Percentiles rank a stretch among this genome's conserved stretches.
Evolutionary conservation across 2,113 vertebrate species (phyloP).

Genomic region (Thamnaconus septentrionalis): DNA sequence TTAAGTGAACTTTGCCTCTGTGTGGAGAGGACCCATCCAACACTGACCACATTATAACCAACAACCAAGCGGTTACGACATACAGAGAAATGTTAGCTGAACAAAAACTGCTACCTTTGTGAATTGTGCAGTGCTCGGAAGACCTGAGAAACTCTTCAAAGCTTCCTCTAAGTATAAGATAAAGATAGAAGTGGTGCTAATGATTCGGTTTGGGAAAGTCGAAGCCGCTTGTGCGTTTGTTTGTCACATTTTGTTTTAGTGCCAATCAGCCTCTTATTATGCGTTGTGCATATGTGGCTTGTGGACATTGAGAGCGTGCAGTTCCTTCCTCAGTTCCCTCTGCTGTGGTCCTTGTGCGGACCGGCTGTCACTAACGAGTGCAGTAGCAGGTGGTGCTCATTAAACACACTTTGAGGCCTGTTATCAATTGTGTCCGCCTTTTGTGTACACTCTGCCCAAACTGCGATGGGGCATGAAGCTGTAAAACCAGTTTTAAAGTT

Average conservation of each 20-base stretch:
- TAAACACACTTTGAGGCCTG: neutral
- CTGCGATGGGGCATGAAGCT: neutral
- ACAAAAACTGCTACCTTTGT: too few relatives aligned
- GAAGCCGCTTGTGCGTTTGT: too few relatives aligned
- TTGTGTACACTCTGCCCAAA: neutral
- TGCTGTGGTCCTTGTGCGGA: slow-evolving; percentile 2
- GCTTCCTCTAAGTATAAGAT: too few relatives aligned
- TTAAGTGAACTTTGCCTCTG: slow-evolving; percentile 21
- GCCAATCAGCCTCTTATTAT: too few relatives aligned
- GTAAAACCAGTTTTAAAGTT: neutral
- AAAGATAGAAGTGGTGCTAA: too few relatives aligned
- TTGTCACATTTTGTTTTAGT: too few relatives aligned
- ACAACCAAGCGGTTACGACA: slow-evolving; percentile 23
- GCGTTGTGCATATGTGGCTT: too few relatives aligned
- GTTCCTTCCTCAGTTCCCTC: slow-evolving; percentile 10
- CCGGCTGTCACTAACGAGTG: slow-evolving; percentile 14
- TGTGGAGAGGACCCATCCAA: slow-evolving; percentile 5
- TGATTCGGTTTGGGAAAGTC: too few relatives aligned
- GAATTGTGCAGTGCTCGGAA: too few relatives aligned
- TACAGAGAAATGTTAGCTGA: neutral
- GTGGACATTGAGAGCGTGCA: neutral
- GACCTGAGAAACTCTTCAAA: too few relatives aligned
- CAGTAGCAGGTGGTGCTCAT: neutral
- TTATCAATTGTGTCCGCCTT: neutral
- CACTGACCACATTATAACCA: slow-evolving; percentile 20